Conservation (phyloP, 1,140 invertebrate species). For the Rhynchophorus ferrugineus region DNA sequence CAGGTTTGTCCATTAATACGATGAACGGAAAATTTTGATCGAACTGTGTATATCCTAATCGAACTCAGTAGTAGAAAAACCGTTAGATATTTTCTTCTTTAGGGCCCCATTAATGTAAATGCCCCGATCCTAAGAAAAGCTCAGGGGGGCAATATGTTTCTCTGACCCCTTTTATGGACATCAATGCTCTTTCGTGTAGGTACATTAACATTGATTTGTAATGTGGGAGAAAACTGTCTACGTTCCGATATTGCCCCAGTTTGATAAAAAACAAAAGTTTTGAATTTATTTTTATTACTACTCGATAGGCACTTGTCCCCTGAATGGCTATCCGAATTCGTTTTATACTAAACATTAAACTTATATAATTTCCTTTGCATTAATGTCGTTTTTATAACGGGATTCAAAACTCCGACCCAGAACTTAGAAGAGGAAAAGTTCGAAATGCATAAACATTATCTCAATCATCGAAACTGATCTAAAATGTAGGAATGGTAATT, state of each 20-base stretch:
- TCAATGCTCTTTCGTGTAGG: conserved; percentile 8
- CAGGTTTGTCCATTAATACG: too few species aligned
- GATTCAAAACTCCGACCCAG: too few species aligned
- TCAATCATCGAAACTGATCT: too few species aligned
- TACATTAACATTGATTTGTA: conserved; percentile 12
- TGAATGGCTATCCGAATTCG: background rate
- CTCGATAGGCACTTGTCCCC: background rate
- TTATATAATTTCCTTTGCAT: too few species aligned
- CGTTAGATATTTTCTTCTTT: conserved; percentile 5
- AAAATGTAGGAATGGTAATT: too few species aligned
- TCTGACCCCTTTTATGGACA: conserved; percentile 11
- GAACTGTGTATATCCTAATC: too few species aligned
- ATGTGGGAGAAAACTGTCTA: conserved; percentile 3
- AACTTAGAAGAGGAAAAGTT: too few species aligned
- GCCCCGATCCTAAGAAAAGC: conserved; percentile 2
- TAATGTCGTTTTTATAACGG: too few species aligned
- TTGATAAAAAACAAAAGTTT: conserved; percentile 5
- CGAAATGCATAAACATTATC: too few species aligned
- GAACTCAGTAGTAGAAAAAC: too few species aligned
- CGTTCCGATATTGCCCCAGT: background rate
- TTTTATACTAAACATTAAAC: background rate
- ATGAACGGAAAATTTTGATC: too few species aligned
- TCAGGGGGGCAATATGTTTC: conserved; percentile 7
- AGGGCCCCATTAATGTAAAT: conserved; percentile 11
- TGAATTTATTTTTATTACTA: conserved; percentile 3